A percentile compares a stretch with the other conserved stretches of the same genome.
These are phyloP conservation scores for Phasianus colchicus DNA, from an alignment of 2,113 vertebrate species.

Conservation along the genomic window DNA sequence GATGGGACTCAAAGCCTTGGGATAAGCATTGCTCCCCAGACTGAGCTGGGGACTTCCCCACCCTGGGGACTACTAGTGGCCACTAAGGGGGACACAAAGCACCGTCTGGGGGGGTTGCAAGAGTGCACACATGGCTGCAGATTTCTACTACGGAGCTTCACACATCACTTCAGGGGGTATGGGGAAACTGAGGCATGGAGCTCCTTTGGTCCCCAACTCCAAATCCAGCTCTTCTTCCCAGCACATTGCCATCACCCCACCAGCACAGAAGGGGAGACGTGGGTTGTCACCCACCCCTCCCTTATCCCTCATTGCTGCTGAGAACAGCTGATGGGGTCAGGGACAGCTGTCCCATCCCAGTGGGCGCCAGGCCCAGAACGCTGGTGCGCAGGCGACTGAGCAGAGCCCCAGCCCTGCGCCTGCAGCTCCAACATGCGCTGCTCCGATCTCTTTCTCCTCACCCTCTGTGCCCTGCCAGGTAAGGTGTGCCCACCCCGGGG, in stretches of 20 bases:
- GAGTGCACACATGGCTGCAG: accelerated
- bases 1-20: background rate
- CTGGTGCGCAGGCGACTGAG: accelerated
- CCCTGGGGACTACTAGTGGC: background rate
- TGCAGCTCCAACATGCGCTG: background rate
- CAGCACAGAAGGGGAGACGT: background rate
- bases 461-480: conserved; percentile 55
- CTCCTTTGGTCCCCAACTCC: background rate
- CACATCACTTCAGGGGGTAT: background rate
- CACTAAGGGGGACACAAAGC: background rate
- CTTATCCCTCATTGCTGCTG: background rate
- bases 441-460: background rate
- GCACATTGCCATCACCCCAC: background rate
- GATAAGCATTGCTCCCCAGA: background rate
- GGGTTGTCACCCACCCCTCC: background rate
- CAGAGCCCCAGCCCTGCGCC: background rate
- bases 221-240: background rate
- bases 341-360: conserved; percentile 56
- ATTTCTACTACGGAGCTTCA: background rate
- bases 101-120: background rate
- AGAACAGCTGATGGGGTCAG: conserved; percentile 28
- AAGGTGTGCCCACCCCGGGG: background rate
- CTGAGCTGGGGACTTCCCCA: background rate
- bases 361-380: background rate
- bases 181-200: background rate